Evolutionary conservation across 1,140 invertebrate species (phyloP).

Genomic region (Lerema accius): DNA sequence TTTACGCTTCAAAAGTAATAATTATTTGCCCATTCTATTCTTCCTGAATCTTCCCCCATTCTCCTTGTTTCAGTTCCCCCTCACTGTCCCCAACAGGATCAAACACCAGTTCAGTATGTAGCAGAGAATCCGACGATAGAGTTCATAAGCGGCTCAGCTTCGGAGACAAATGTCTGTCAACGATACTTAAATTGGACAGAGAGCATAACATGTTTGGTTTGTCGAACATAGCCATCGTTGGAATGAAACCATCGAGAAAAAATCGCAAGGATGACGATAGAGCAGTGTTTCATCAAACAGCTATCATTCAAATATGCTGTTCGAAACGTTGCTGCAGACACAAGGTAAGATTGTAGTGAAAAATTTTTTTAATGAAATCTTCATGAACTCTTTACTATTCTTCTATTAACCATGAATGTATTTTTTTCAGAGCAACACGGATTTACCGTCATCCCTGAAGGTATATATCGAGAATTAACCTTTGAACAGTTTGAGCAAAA

Average conservation of each 20-base stretch:
- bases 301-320: constrained; percentile 66
- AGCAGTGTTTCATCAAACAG: constrained; percentile 64
- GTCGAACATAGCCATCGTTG: constrained; percentile 65
- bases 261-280: constrained; percentile 54
- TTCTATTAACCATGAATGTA: too few relatives aligned
- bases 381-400: too few relatives aligned
- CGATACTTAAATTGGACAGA: constrained; percentile 63
- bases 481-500: too few relatives aligned
- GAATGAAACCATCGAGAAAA: constrained; percentile 48
- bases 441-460: constrained; percentile 61
- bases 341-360: constrained; percentile 43
- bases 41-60: too few relatives aligned
- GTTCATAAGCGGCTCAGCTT: constrained; percentile 36
- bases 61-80: constrained; percentile 53
- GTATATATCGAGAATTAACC: too few relatives aligned
- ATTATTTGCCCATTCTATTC: too few relatives aligned
- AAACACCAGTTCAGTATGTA: constrained; percentile 45
- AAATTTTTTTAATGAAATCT: too few relatives aligned
- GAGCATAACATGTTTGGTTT: constrained; percentile 72
- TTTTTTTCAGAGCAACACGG: constrained; percentile 66
- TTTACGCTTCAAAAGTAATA: too few relatives aligned
- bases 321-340: constrained; percentile 54
- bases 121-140: constrained; percentile 49
- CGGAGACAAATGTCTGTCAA: constrained; percentile 66
- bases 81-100: constrained; percentile 50